Evolutionary conservation across 2,113 vertebrate genomes (phyloP).

Genomic region (Aythya baeri): DNA sequence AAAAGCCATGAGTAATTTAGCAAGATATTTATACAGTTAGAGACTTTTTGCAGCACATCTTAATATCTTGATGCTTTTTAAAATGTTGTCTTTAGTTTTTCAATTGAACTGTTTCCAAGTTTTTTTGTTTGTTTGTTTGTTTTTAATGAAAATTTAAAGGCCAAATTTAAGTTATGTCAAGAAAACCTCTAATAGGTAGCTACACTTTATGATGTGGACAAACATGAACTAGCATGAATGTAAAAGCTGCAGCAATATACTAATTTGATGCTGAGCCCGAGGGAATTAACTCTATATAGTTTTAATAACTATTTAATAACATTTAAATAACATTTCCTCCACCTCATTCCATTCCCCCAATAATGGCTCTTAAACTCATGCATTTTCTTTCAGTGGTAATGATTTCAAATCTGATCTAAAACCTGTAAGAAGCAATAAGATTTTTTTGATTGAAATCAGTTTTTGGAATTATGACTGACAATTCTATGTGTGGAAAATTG

Average conservation of each 20-base stretch:
- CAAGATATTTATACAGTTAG: not conserved
- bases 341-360: not conserved
- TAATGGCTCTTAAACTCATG: not conserved
- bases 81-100: not conserved
- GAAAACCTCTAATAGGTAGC: not conserved
- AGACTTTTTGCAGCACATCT: not conserved
- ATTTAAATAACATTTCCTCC: not conserved
- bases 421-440: not conserved
- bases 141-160: not conserved
- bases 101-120: not conserved
- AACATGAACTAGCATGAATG: fast-evolving
- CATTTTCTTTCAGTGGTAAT: not conserved
- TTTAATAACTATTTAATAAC: not conserved
- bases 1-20: not conserved
- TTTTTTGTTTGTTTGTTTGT: not conserved
- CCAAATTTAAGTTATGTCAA: not conserved
- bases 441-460: conserved; percentile 5
- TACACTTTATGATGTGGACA: not conserved
- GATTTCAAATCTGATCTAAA: conserved; percentile 6
- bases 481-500: not conserved
- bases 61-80: not conserved
- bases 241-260: not conserved
- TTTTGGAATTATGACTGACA: not conserved
- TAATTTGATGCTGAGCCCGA: not conserved
- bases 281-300: not conserved